A percentile compares a stretch with the other conserved stretches of the same genome.
Conservation (phyloP, 2,113 vertebrate genomes). For the Neofelis nebulosa region DNA sequence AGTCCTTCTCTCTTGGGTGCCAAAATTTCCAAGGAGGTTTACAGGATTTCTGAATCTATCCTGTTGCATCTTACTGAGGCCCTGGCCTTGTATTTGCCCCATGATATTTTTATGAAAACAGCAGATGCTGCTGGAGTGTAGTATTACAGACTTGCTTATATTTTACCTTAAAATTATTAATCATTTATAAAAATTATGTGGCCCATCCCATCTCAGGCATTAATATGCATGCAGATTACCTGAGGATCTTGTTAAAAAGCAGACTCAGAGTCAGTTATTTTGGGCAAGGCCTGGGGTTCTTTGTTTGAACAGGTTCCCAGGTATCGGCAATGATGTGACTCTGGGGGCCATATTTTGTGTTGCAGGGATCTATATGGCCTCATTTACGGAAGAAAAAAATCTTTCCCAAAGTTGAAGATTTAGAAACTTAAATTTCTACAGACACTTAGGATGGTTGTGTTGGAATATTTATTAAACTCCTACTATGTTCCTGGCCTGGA, state of each 20-base stretch:
- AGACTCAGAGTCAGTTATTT: background rate
- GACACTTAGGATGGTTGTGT: background rate
- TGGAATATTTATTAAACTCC: background rate
- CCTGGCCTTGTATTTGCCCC: background rate
- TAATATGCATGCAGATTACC: background rate
- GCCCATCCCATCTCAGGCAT: background rate
- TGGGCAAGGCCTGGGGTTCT: background rate
- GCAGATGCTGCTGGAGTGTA: background rate
- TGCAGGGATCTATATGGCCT: background rate
- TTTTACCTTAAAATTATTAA: constrained; percentile 38
- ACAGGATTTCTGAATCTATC: background rate
- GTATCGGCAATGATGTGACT: background rate
- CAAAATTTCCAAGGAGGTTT: constrained; percentile 24
- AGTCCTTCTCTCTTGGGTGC: constrained; percentile 58
- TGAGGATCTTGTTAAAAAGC: background rate
- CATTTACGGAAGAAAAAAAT: constrained; percentile 22
- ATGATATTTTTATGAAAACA: constrained; percentile 23
- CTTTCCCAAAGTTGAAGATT: background rate
- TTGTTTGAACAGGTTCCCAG: background rate
- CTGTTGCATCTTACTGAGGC: background rate
- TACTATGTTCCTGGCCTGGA: background rate
- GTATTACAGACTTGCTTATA: background rate
- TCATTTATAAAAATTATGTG: constrained; percentile 24
- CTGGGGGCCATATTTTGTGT: background rate
- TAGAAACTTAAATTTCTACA: constrained; percentile 5